A percentile compares a stretch with the other conserved stretches of the same genome.
Conservation (phyloP, 2,113 vertebrate genomes). For the Zosterops japonicus region DNA sequence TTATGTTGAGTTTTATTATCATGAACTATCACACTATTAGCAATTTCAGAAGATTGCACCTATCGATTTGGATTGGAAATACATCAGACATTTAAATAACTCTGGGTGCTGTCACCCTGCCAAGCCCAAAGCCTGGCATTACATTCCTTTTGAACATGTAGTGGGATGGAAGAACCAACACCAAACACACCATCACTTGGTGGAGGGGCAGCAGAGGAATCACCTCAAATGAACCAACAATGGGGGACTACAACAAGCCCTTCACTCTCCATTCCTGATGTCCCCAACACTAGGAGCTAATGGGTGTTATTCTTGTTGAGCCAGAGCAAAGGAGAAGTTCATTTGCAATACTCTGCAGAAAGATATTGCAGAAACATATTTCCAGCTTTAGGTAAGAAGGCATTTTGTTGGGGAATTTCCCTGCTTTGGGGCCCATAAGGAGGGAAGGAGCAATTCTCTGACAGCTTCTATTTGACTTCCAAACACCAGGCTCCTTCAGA, state of each 20-base stretch:
- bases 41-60: not conserved
- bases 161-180: accelerated
- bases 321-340: not conserved
- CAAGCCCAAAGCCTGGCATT: not conserved
- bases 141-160: not conserved
- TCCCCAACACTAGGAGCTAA: not conserved
- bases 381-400: not conserved
- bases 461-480: not conserved
- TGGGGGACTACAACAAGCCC: not conserved
- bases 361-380: not conserved
- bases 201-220: not conserved
- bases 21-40: not conserved
- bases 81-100: not conserved
- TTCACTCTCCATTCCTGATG: accelerated
- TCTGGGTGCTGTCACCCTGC: not conserved
- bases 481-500: not conserved
- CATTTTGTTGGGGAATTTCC: not conserved
- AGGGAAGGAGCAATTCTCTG: not conserved
- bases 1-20: not conserved
- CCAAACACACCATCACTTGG: accelerated
- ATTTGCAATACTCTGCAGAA: not conserved
- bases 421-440: not conserved
- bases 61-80: not conserved
- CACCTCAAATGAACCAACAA: not conserved
- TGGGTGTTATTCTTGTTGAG: not conserved